Evolutionary conservation across 2,797 vertebrate species (phyloP), one percentile per base, ranked within the genome.

Genomic region (Tapirus indicus): DNA sequence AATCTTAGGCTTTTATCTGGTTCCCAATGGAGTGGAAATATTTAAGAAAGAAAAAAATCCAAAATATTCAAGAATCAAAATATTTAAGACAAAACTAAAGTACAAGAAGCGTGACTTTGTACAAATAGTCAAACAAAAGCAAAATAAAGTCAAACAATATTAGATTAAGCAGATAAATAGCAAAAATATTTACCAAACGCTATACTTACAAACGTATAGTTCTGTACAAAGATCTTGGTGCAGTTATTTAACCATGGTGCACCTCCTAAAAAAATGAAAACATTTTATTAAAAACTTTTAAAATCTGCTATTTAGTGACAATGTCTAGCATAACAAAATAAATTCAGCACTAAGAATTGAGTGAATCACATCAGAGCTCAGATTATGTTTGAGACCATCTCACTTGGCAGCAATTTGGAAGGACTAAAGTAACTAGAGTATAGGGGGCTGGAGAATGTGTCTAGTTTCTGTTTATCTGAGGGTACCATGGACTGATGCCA

Each of bases 221-320:
- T 35, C 5, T 60, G 52, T 56, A 41, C 6, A 27, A 60, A 83
- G 9, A 75, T 7, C 6, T 1, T 20, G 5, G 12, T 52, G 2
- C 87, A 72, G 74, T 49, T 54, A 35, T 64, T 68, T 52, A 69
- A 52, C 41, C 6, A 29, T 29, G 9, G 13, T 52, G 5, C 7
- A n/a, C 7, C 10, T 82, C 49, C 32, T 23, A 60, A 41, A 52
- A 72, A 62, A 62, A 44, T 21, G 25, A 41, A 72, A 77, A 49
- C 16, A n/a, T 8, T 66, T 54, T 52, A 69, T 77, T 5, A 29
- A 47, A 87, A 68, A 75, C 20, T 64, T 91, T 92, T 78, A 74
- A 80, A 60, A 49, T 60, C 12, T 71, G 11, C 35, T 68, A 32
- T 41, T 85, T 69, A 60, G 20, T 78, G 44, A 68, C 11, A 71